Base-by-base conservation (phyloP, 2,888 invertebrate species). In the Bellardia bayeri region DNA sequence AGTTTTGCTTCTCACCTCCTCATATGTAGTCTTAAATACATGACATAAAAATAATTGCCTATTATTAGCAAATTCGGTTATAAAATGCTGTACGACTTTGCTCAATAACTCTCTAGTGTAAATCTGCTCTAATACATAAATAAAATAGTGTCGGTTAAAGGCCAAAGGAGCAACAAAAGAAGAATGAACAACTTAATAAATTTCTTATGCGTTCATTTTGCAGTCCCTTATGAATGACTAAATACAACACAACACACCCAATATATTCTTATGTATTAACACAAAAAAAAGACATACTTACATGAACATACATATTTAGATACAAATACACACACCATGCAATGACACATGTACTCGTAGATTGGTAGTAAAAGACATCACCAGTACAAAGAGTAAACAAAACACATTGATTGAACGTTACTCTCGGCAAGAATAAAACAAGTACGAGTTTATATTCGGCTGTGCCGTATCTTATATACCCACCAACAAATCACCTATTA, bases 391-490 rank as follows among this genome's bases (percentile, higher is more conserved):
- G 13, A 42, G 37, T 58, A 68, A 68, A 68, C 23, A 58, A 68
- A 82, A 37, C 49, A 40, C 58, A 66, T 68, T 82, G 68, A 68
- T 82, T 68, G 54, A 71, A 82, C 51, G 75, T 75, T 68, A 42
- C 9, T 8, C 49, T 16, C 64, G 14, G n/a, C 37, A 49, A 9
- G 8, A 6, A 16, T 23, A 23, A 23, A 23, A 23, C 23, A 23
- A 23, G 23, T 23, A 23, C 23, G 23, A 23, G 23, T 23, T 23
- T 23, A 23, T 23, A 1, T 23, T 23, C 0, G 23, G 23, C 23
- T 23, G 23, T 23, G 23, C 23, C 23, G 23, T 1, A 23, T 23
- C 23, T 23, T 23, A 23, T 23, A 23, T 23, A 23, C 23, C 23
- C 23, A 23, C 23, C 23, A 23, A 0, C 23, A 23, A 23, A 23